Percentiles rank a stretch among this genome's conserved stretches.
These are phyloP conservation scores for Lindbergichthys nudifrons DNA, from an alignment of 2,797 vertebrate genomes.

Conservation along the genomic window DNA sequence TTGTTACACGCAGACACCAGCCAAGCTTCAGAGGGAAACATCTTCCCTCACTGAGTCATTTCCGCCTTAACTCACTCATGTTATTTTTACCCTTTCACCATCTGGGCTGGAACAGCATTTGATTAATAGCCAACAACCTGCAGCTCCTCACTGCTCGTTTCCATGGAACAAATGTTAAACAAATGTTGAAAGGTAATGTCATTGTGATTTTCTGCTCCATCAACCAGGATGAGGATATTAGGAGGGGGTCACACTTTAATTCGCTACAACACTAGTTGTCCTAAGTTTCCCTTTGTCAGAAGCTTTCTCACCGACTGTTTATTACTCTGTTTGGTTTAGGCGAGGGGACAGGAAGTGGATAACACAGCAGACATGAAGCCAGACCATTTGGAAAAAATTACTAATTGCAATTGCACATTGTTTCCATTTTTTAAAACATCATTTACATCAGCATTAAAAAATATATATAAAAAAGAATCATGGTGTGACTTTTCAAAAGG, in stretches of 20 bases:
- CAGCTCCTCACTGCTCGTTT: slow-evolving; percentile 21
- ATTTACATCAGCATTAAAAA: too few relatives aligned
- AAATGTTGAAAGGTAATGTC: slow-evolving; percentile 17
- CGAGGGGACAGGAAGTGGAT: too few relatives aligned
- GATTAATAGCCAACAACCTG: slow-evolving; percentile 27
- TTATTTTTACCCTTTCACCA: slow-evolving; percentile 46
- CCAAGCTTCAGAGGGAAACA: neutral
- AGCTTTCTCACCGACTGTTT: too few relatives aligned
- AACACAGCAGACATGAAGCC: too few relatives aligned
- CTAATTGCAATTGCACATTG: too few relatives aligned
- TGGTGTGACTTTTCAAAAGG: too few relatives aligned
- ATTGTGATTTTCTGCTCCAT: slow-evolving; percentile 1
- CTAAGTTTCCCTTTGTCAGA: too few relatives aligned
- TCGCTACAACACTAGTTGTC: neutral
- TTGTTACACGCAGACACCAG: neutral
- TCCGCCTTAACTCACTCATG: slow-evolving; percentile 15
- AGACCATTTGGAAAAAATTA: too few relatives aligned
- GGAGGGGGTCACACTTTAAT: neutral
- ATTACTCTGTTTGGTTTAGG: too few relatives aligned
- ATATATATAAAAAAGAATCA: too few relatives aligned
- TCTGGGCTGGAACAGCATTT: slow-evolving; percentile 24
- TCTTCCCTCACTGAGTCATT: slow-evolving; percentile 20
- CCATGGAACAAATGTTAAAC: slow-evolving; percentile 21
- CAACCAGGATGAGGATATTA: slow-evolving; percentile 7
- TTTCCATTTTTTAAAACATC: too few relatives aligned